Base-by-base conservation (phyloP, 2,797 vertebrate genomes). In the Phataginus tricuspis region DNA sequence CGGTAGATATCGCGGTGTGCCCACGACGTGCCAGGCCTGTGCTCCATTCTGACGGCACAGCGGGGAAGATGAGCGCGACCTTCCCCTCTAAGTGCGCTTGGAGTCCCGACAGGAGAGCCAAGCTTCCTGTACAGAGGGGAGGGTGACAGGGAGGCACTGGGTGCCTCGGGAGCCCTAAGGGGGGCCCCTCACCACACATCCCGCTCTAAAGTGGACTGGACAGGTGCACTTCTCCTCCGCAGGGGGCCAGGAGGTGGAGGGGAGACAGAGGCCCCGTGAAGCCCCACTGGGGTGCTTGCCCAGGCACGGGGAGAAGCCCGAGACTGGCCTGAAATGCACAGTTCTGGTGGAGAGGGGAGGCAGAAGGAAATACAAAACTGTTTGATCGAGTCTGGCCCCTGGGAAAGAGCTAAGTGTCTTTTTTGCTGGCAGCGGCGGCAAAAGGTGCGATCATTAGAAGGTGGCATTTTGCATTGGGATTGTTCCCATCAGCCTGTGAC, bases 391-490 rank as follows among this genome's bases (percentile, higher is more conserved):
- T 80, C 82, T 59, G 91, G 88, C 90, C 87, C 64, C 63, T 69
- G 83, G 95, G 74, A 96, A 91, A 77, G 96, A 95, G 86, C 84
- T 59, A 91, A 96, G 94, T 93, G 94, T 96, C 94, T 61, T 95
- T 94, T 95, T 64, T 91, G 55, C 90, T 79, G 91, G 92, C 84
- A 72, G 97, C 86, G 72, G 15, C 80, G 8, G 84, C 53, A 49
- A 95, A 96, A 94, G 92, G 91, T 74, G 49, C 80, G 59, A 55
- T 96, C 95, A 96, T 91, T 89, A 96, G 87, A 96, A 87, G 94
- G 94, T 95, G 95, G 94, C 96, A 97, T 97, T 98, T 98, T 96
- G 91, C 96, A 96, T 97, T 95, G 93, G 97, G 97, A 97, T 93
- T 90, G 95, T 96, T 91, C 92, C 96, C 96, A 93, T 97, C 96